Percentiles rank a stretch among this genome's conserved stretches.
phyloP scores from a whole-genome alignment of 2,113 vertebrate species.

The Sinocyclocheilus maitianheensis region DNA sequence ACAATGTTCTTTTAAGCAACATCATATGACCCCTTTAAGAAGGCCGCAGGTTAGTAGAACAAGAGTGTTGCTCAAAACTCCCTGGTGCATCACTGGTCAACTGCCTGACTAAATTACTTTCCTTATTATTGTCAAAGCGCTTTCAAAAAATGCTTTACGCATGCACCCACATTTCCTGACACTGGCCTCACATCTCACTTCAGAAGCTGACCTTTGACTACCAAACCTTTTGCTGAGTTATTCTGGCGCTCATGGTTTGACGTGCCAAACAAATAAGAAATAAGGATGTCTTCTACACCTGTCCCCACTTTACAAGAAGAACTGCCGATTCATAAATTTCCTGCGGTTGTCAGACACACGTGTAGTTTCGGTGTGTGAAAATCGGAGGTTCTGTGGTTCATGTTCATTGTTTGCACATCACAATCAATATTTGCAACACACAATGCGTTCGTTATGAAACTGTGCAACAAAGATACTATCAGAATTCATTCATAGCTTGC shows the following conservation, averaged over 20 bases:
- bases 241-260: not conserved
- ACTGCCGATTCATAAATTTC: not conserved
- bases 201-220: not conserved
- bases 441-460: constrained; percentile 1
- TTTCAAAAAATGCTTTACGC: not conserved
- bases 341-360: not conserved
- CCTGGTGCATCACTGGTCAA: not conserved
- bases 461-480: not conserved
- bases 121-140: not conserved
- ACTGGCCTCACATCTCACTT: not conserved
- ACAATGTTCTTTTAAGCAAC: too few relatives aligned
- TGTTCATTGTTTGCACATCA: not conserved
- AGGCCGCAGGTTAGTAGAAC: not conserved
- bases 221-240: not conserved
- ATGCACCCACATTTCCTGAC: not conserved
- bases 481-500: constrained; percentile 23
- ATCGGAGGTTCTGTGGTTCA: not conserved
- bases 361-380: not conserved
- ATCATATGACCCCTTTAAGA: too few relatives aligned
- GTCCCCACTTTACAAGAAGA: not conserved
- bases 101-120: not conserved
- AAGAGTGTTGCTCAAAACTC: not conserved
- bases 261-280: not conserved
- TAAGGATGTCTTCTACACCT: not conserved
- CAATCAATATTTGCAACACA: not conserved